These are phyloP conservation scores for Phrynocephalus guinanensis DNA, from an alignment of 2,797 vertebrate genomes.

Conservation along the genomic window DNA sequence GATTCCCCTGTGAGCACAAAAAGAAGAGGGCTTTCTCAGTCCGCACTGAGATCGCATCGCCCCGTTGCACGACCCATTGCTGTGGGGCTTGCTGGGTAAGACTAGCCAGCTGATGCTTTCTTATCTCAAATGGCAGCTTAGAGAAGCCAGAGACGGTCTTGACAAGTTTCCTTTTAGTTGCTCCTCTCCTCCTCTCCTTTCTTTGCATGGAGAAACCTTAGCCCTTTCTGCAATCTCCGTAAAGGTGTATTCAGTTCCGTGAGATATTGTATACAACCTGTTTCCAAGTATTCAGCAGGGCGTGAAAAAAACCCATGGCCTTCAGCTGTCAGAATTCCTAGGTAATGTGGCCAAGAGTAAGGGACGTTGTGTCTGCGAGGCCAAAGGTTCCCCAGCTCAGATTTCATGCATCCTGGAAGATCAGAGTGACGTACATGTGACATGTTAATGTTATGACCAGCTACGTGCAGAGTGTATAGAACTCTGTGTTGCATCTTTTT, in stretches of 20 bases:
- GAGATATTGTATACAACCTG: no score
- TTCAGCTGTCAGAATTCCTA: background rate
- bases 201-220: background rate
- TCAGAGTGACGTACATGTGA: no score
- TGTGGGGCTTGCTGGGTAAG: slow-evolving; percentile 88
- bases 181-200: background rate
- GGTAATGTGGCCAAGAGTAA: background rate
- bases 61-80: slow-evolving; percentile 93
- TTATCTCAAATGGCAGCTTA: background rate
- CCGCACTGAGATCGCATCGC: slow-evolving; percentile 93
- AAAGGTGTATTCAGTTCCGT: background rate
- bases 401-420: no score
- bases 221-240: background rate
- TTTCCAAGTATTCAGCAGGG: background rate
- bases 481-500: background rate
- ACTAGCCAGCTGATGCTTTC: background rate
- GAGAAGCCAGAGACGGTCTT: background rate
- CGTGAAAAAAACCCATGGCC: background rate
- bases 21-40: slow-evolving; percentile 90
- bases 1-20: slow-evolving; percentile 87
- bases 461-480: background rate
- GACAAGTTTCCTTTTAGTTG: background rate
- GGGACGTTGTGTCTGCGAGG: background rate
- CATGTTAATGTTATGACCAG: background rate
- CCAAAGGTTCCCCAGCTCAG: no score